These are phyloP conservation scores for Escarpia spicata DNA, from an alignment of 2,888 invertebrate species.

Conservation along the genomic window DNA sequence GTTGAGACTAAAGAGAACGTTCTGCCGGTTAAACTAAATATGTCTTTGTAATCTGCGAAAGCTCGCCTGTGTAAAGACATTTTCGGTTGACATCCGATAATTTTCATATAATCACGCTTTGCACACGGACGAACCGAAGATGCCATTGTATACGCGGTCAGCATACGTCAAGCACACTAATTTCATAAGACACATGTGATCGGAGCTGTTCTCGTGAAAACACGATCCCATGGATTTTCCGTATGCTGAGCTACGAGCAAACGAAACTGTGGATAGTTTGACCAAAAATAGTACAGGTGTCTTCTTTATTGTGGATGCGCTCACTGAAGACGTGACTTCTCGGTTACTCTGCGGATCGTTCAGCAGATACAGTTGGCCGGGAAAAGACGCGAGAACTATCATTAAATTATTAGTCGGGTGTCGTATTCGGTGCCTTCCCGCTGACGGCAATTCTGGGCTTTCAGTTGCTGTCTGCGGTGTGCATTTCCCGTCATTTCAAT, in stretches of 20 bases:
- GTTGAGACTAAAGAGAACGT: too few species aligned
- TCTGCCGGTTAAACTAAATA: too few species aligned
- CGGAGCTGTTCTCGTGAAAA: neutral
- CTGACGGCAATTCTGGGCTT: neutral
- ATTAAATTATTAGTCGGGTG: conserved; percentile 7
- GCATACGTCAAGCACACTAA: neutral
- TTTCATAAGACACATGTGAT: neutral
- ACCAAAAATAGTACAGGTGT: neutral
- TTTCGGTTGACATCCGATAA: too few species aligned
- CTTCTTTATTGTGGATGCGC: neutral
- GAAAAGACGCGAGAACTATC: neutral
- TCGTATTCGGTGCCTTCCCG: neutral
- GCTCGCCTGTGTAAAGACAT: too few species aligned
- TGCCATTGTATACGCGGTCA: neutral
- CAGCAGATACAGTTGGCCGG: neutral
- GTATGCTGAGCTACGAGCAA: neutral
- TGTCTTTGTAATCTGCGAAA: too few species aligned
- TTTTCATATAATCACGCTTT: too few species aligned
- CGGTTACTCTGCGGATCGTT: neutral
- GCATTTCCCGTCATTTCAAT: neutral
- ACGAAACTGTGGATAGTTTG: neutral
- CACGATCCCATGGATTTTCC: neutral
- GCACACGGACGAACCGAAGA: neutral
- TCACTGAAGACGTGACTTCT: neutral
- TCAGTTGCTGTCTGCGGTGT: neutral